Conservation (phyloP, 1,140 invertebrate species). For the Uloborus diversus region DNA sequence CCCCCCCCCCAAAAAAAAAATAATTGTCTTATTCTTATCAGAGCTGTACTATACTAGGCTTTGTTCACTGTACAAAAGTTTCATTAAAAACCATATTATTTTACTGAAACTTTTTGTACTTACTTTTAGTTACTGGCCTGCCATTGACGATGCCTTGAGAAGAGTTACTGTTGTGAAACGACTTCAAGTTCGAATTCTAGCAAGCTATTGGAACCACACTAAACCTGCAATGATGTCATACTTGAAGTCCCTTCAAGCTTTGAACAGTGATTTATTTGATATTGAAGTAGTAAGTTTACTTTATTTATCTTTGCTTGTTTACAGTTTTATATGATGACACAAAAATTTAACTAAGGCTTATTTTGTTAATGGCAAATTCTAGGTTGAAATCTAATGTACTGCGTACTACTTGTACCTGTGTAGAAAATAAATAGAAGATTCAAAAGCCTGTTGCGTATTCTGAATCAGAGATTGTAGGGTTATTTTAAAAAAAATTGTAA, state of each 20-base stretch:
- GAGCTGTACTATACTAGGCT: too few relatives aligned
- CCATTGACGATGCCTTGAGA: slow-evolving; percentile 88
- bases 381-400: background rate
- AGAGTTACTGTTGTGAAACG: slow-evolving; percentile 81
- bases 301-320: background rate
- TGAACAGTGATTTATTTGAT: slow-evolving; percentile 73
- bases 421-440: background rate
- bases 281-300: slow-evolving; percentile 79
- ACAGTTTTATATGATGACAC: background rate
- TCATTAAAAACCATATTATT: background rate
- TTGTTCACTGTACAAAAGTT: too few relatives aligned
- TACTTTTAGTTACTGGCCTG: slow-evolving; percentile 78
- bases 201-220: slow-evolving; percentile 90
- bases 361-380: background rate
- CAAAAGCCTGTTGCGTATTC: background rate
- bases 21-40: too few relatives aligned
- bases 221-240: slow-evolving; percentile 77
- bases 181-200: slow-evolving; percentile 81
- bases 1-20: too few relatives aligned
- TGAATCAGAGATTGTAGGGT: background rate
- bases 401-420: background rate
- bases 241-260: slow-evolving; percentile 79
- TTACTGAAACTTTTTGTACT: background rate
- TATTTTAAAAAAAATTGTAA: too few relatives aligned
- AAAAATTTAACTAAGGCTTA: too few relatives aligned